Evolutionary conservation across 2,113 vertebrate species (phyloP), one percentile per base, ranked within the genome.

Genomic region (Barbus barbus): DNA sequence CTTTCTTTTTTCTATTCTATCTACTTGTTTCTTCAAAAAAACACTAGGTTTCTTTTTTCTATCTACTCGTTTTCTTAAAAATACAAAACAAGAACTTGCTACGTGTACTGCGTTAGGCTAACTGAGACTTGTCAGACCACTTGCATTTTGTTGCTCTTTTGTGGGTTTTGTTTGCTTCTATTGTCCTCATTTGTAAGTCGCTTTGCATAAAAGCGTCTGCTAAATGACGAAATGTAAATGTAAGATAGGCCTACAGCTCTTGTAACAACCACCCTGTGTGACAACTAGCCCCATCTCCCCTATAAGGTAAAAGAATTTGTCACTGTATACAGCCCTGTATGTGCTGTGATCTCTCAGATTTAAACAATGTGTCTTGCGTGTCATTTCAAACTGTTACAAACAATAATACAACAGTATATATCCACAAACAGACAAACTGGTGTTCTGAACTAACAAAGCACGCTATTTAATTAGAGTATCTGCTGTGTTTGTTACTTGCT

Each of bases 311-410:
- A 74, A 74, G 24, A 48, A 48, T 74, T 4, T 48, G 18, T 48
- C 41, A 48, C 41, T 24, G 69, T 60, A n/a, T 14, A 67, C 24
- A 67, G 63, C 14, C 63, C 63, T 16, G 18, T 60, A 33, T 67
- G 63, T 48, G 5, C 72, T 74, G 38, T 5, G 16, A 28, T 4
- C n/a, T 16, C 38, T 74, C 24, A 44, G 12, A 74, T 74, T 41
- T 28, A 60, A 60, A 36, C 20, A 24, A 36, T 3, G 0, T 36
- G 75, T 38, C 53, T 78, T 5, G 4, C 22, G 8, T 74, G 72
- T 74, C 72, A 74, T 46, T 48, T 74, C 53, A 78, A 60, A 60
- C 11, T 16, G 13, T 74, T 74, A 48, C 41, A 74, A 78, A 33
- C 33, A 60, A 58, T 5, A 41, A 72, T 22, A 56, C 76, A 82